phyloP scores from a whole-genome alignment of 2,797 vertebrate species.

The Hybognathus amarus region DNA sequence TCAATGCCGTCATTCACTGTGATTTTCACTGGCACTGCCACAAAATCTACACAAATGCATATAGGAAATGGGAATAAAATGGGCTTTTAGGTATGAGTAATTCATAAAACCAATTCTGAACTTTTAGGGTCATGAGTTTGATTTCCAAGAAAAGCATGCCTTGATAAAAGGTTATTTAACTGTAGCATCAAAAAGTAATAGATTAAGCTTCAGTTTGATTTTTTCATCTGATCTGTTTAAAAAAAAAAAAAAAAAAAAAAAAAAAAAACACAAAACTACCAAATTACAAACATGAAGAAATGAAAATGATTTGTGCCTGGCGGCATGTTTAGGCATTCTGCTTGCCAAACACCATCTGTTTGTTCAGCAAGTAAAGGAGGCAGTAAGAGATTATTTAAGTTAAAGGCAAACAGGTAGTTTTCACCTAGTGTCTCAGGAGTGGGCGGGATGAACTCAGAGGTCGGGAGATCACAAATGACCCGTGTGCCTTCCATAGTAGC shows the following conservation, averaged over 20 bases:
- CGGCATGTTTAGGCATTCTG: neutral
- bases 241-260: no score
- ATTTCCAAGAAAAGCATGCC: neutral
- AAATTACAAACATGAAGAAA: slow-evolving; percentile 23
- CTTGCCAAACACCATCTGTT: slow-evolving; percentile 29
- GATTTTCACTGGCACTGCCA: slow-evolving; percentile 80
- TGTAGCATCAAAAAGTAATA: neutral
- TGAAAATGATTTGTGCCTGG: neutral
- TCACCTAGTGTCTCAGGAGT: slow-evolving; percentile 84
- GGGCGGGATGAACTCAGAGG: slow-evolving; percentile 73
- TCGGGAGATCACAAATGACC: slow-evolving; percentile 73
- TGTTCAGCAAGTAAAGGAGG: neutral
- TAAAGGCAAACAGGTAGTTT: slow-evolving; percentile 32
- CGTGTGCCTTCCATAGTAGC: slow-evolving; percentile 31
- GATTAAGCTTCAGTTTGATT: neutral
- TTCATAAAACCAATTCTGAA: neutral
- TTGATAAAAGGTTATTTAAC: neutral
- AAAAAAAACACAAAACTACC: neutral
- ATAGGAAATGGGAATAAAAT: slow-evolving; percentile 15
- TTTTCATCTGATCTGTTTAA: slow-evolving; percentile 13
- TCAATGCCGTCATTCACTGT: slow-evolving; percentile 69
- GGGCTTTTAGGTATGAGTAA: neutral
- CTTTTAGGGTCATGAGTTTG: neutral
- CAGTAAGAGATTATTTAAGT: neutral
- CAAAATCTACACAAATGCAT: slow-evolving; percentile 80